Evolutionary conservation across 2,888 invertebrate genomes (phyloP).

Genomic region (Campoletis raptor): DNA sequence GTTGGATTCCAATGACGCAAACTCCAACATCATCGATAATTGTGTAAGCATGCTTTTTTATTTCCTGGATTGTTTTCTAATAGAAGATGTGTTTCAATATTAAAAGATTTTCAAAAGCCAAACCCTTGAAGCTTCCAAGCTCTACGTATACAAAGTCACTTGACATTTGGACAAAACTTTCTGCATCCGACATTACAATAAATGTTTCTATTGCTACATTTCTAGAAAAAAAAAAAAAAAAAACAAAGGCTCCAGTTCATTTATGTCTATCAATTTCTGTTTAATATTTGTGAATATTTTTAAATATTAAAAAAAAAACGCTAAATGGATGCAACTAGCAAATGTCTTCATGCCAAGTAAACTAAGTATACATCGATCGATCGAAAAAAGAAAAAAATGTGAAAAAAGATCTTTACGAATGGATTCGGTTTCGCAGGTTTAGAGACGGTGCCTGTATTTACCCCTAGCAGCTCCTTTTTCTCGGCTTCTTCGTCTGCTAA

Average conservation of each 20-base stretch:
- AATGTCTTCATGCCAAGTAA: slow-evolving; percentile 23
- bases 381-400: slow-evolving; percentile 73
- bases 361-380: slow-evolving; percentile 41
- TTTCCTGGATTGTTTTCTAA: background rate
- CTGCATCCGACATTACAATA: background rate
- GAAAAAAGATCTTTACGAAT: slow-evolving; percentile 84
- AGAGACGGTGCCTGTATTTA: slow-evolving; percentile 84
- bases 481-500: slow-evolving; percentile 83
- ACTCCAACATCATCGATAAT: background rate
- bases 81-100: background rate
- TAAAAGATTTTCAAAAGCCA: slow-evolving; percentile 48
- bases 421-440: slow-evolving; percentile 84
- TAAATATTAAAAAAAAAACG: background rate
- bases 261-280: background rate
- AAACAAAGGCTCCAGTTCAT: background rate
- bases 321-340: background rate
- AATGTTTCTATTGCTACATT: background rate
- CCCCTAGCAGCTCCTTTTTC: slow-evolving; percentile 84
- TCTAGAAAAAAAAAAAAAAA: background rate
- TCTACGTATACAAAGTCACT: slow-evolving; percentile 51
- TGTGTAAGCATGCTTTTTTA: background rate
- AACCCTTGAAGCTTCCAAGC: slow-evolving; percentile 60
- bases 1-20: too few relatives aligned
- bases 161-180: background rate
- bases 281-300: background rate